phyloP scores from a whole-genome alignment of 2,113 vertebrate genomes.

The Hyaena hyaena region DNA sequence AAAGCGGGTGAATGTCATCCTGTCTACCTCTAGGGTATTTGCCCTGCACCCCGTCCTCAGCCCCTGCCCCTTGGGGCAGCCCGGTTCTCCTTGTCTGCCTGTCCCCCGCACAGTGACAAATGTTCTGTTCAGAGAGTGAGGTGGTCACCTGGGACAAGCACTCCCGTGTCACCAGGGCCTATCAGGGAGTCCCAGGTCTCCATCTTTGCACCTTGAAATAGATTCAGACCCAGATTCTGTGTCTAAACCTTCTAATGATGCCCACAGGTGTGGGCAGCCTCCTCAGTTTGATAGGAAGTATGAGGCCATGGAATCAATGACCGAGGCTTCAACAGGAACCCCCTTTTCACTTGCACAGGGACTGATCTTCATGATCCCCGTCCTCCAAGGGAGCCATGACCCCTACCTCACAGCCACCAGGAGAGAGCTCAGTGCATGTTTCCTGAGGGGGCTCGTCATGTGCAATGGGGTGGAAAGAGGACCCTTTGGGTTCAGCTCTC shows the following conservation, averaged over 20 bases:
- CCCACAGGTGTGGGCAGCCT: fast-evolving
- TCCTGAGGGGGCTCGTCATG: fast-evolving
- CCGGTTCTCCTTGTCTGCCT: background rate
- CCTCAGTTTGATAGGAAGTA: background rate
- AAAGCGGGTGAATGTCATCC: fast-evolving
- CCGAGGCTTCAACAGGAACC: background rate
- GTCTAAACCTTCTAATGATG: background rate
- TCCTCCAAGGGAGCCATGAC: background rate
- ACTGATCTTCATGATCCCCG: background rate
- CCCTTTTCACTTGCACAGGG: fast-evolving
- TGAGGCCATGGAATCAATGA: background rate
- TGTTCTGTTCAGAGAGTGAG: background rate
- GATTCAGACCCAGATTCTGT: background rate
- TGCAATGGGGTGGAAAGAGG: fast-evolving
- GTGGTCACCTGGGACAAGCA: background rate
- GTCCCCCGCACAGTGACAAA: background rate
- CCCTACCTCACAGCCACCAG: background rate
- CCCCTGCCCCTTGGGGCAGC: background rate
- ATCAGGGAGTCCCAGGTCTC: background rate
- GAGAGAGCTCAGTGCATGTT: fast-evolving
- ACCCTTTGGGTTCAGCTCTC: background rate
- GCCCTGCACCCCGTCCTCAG: fast-evolving
- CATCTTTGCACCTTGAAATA: background rate
- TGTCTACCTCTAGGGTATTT: fast-evolving
- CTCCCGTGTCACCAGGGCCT: fast-evolving